A percentile compares a stretch with the other conserved stretches of the same genome.
Conservation (phyloP, 2,888 invertebrate genomes). For the Acholoe squamosa region DNA sequence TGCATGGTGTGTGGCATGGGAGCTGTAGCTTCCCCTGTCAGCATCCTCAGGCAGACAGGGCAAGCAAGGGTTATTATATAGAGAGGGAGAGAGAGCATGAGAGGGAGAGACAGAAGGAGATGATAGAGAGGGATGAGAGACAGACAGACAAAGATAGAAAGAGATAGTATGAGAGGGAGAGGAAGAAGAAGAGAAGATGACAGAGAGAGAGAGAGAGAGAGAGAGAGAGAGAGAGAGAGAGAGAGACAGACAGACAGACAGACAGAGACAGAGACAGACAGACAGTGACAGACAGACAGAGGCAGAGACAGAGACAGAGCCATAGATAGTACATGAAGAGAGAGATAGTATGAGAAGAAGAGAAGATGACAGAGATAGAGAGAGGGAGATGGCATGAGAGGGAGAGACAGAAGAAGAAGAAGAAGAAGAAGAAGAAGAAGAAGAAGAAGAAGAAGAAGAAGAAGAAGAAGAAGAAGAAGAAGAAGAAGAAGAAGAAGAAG, state of each 20-base stretch:
- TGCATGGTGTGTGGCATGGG: slow-evolving; percentile 32
- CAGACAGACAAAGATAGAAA: no score
- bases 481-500: not conserved
- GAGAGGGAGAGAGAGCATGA: not conserved
- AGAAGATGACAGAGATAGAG: not conserved
- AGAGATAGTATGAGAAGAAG: no score
- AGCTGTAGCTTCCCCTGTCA: slow-evolving; percentile 12
- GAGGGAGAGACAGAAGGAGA: not conserved
- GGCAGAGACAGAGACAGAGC: not conserved
- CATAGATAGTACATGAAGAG: no score
- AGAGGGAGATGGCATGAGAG: not conserved
- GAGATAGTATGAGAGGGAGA: not conserved
- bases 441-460: no score
- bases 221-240: no score
- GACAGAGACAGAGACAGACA: not conserved
- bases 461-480: no score
- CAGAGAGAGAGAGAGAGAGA: not conserved
- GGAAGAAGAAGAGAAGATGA: not conserved
- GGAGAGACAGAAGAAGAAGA: not conserved
- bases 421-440: no score
- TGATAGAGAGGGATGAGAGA: no score
- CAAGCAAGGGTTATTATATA: not conserved
- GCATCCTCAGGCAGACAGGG: not conserved
- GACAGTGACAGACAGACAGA: not conserved
- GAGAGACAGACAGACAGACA: not conserved